phyloP scores from a whole-genome alignment of 2,113 vertebrate genomes.

The Otis tarda region DNA sequence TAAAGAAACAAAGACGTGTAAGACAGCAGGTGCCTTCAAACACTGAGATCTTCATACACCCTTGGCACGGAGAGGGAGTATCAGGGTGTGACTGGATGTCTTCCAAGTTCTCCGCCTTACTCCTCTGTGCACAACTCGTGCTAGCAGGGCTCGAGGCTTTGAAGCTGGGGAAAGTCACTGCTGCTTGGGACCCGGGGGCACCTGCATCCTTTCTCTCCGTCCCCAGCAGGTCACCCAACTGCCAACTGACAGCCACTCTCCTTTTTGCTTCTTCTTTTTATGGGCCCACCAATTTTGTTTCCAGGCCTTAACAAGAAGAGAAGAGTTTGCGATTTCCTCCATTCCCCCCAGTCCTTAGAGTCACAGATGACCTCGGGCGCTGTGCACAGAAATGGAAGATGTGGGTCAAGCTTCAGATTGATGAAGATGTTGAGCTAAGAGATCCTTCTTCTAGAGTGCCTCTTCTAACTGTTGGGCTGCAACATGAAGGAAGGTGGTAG shows the following conservation, averaged over 20 bases:
- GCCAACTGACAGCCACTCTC: background rate
- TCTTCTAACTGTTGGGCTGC: background rate
- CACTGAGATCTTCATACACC: background rate
- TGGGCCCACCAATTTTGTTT: background rate
- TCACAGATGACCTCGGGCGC: background rate
- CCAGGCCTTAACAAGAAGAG: background rate
- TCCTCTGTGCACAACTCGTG: too few species aligned
- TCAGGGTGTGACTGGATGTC: too few species aligned
- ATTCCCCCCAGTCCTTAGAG: background rate
- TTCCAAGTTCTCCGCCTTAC: background rate
- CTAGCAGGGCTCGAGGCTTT: accelerated
- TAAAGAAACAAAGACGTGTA: background rate
- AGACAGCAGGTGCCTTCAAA: background rate
- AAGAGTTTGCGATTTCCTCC: background rate
- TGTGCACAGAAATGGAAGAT: background rate
- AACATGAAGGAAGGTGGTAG: background rate
- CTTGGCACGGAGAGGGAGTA: background rate
- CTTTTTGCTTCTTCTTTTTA: background rate
- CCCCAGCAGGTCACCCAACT: accelerated
- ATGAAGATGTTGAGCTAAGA: background rate
- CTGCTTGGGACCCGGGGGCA: accelerated
- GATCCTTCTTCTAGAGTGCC: too few species aligned
- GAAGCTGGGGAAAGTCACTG: background rate
- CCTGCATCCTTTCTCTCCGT: background rate
- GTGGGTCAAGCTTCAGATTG: background rate